phyloP scores from a whole-genome alignment of 2,113 vertebrate species.

The Lamprotornis superbus region DNA sequence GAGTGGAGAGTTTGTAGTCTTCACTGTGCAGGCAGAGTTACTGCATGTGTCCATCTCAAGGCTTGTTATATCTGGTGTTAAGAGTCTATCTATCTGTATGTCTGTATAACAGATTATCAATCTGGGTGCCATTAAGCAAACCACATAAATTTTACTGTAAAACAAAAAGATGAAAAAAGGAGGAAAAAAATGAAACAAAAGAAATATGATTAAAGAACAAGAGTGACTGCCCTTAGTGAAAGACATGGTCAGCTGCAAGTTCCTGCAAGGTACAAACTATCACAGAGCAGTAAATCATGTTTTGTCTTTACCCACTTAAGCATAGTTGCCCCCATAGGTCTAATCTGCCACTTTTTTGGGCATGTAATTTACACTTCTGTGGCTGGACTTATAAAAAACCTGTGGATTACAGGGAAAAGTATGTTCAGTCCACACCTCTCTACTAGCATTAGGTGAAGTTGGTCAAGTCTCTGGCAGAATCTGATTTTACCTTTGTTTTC shows the following conservation, averaged over 20 bases:
- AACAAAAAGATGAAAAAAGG: rapidly evolving
- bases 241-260: neutral
- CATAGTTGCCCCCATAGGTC: neutral
- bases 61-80: neutral
- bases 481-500: neutral
- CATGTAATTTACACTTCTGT: neutral
- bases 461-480: neutral
- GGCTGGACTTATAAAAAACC: neutral
- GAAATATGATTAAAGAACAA: neutral
- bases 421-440: neutral
- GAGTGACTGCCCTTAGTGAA: neutral
- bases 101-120: neutral
- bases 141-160: neutral
- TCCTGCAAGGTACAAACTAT: neutral
- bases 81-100: neutral
- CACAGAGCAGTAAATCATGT: neutral
- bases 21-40: neutral
- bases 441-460: neutral
- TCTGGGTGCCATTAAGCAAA: neutral
- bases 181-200: rapidly evolving
- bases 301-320: neutral
- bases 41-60: neutral
- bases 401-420: neutral
- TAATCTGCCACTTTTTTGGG: neutral
- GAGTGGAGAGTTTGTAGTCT: neutral